Percentiles rank a stretch among this genome's conserved stretches.
These are phyloP conservation scores for Chaetorhynchus papuensis DNA, from an alignment of 2,113 vertebrate genomes.

Conservation along the genomic window DNA sequence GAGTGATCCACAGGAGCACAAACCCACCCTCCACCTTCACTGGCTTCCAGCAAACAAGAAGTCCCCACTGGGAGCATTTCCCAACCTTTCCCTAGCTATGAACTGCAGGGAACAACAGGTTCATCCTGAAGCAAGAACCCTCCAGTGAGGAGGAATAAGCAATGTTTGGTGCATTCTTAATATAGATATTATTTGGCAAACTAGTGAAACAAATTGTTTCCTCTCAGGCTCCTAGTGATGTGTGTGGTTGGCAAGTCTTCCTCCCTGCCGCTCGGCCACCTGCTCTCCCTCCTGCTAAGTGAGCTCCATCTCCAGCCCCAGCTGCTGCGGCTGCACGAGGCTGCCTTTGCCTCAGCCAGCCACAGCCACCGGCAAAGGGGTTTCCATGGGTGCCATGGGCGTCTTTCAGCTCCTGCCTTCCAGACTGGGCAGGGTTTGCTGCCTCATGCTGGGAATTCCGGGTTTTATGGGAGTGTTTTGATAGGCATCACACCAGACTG, in stretches of 20 bases:
- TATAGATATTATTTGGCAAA: conserved; percentile 61
- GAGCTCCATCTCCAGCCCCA: not conserved
- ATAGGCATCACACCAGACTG: not conserved
- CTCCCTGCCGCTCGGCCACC: conserved; percentile 37
- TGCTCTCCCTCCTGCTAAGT: conserved; percentile 29
- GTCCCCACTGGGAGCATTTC: not conserved
- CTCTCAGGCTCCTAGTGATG: conserved; percentile 2
- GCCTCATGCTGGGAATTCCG: not conserved
- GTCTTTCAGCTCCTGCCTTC: fast-evolving
- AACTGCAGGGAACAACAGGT: not conserved
- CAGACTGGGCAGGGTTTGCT: not conserved
- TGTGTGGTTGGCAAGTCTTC: not conserved
- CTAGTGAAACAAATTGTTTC: conserved; percentile 52
- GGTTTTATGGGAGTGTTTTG: fast-evolving
- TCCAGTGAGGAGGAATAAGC: not conserved
- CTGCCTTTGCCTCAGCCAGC: not conserved
- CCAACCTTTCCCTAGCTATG: not conserved
- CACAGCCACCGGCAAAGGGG: fast-evolving
- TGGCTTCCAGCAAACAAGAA: not conserved
- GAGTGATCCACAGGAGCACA: not conserved
- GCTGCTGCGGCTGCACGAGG: not conserved
- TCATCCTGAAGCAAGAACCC: not conserved
- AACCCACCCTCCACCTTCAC: not conserved
- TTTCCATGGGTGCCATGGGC: fast-evolving
- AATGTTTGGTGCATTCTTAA: conserved; percentile 18